A percentile compares a stretch with the other conserved stretches of the same genome.
phyloP scores from a whole-genome alignment of 2,113 vertebrate species.

The Phocoena phocoena region DNA sequence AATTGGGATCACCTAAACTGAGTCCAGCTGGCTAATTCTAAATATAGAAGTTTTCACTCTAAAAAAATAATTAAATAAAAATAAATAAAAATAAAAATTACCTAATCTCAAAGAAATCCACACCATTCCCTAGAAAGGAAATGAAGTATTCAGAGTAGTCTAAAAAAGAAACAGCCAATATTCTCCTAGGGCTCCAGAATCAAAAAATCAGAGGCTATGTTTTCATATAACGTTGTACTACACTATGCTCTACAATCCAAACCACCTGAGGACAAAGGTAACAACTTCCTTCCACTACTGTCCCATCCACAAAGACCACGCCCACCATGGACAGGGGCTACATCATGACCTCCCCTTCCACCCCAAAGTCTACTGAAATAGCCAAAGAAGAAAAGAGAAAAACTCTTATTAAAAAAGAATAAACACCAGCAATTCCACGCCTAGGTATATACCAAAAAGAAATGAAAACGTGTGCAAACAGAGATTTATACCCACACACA shows the following conservation, averaged over 20 bases:
- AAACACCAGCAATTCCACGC: neutral
- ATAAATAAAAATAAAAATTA: neutral
- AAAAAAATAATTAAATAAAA: no score
- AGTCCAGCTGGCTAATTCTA: no score
- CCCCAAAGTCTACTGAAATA: neutral
- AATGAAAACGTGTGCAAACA: neutral
- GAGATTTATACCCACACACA: neutral
- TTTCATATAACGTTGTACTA: neutral
- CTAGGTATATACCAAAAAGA: neutral
- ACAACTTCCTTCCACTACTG: neutral
- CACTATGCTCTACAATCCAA: neutral
- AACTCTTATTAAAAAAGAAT: neutral
- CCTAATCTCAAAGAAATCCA: neutral
- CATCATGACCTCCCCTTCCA: neutral
- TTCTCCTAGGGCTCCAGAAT: neutral
- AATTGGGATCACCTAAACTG: no score
- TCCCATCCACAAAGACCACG: neutral
- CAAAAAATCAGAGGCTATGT: neutral
- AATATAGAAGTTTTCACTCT: no score
- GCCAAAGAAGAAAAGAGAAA: neutral
- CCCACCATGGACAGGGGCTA: rapidly evolving
- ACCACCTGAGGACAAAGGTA: neutral
- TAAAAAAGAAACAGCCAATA: neutral
- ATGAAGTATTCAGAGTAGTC: neutral
- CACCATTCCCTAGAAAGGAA: neutral